Base-by-base conservation (phyloP, 37 sponge, comb jelly and placozoan species). In the Agelas oroides region DNA sequence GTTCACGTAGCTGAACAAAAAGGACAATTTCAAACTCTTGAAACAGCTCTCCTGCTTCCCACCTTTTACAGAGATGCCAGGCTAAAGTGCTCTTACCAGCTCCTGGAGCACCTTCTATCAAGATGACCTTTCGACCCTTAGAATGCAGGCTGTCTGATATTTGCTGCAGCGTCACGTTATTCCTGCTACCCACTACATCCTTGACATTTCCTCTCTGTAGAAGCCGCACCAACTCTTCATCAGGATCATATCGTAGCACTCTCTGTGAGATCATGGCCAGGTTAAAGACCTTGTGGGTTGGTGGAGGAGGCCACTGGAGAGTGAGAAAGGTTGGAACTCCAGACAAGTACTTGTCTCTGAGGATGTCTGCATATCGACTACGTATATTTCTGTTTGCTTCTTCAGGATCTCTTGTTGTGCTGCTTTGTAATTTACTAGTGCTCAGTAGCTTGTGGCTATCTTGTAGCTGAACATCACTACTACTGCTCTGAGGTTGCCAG, bases 71-170 rank as follows among this genome's bases (percentile, higher is more conserved):
- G 32, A 69, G 0, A 36, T 69, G 55, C 25, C 46, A 53, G 6
- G 53, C 46, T 14, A 73, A 24, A 12, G 56, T 73, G 75, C 53
- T 73, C 53, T 73, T 73, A 5, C 75, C 75, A 21, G 53, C 40
- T 0, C 75, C 75, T 16, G 75, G 75, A 23, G 75, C 75, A 0
- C 75, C 75, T 73, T 73, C 75, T 1, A 73, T 53, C 39, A 73
- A 16, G 23, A 73, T 24, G 17, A 52, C 55, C 15, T 34, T 69
- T 5, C 27, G 34, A 46, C 46, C 46, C n/a, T 16, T 20, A 25
- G 30, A 17, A 20, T 17, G 27, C 37, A 38, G 5, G 5, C 21
- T 17, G 34, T 27, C 37, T 38, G 37, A 34, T 31, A 69, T 69
- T 38, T 69, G 20, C 31, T 69, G 21, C 5, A 69, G 70, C 13